These are phyloP conservation scores for Ceuthmochares aereus DNA, from an alignment of 2,113 vertebrate species.

Conservation along the genomic window DNA sequence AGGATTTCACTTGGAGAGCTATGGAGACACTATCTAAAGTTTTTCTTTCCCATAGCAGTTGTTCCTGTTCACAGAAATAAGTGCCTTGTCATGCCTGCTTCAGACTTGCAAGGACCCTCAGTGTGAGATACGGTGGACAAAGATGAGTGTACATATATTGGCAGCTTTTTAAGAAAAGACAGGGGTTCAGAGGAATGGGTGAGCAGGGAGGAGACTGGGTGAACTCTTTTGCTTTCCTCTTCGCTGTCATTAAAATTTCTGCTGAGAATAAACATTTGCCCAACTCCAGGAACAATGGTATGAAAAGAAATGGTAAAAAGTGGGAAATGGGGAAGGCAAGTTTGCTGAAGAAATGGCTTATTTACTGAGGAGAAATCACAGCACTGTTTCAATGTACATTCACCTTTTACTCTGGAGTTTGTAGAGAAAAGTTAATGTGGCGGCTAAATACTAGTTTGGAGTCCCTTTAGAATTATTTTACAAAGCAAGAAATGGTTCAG, in stretches of 20 bases:
- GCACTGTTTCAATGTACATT: neutral
- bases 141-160: neutral
- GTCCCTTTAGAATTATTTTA: constrained; percentile 56
- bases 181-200: neutral
- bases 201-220: neutral
- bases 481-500: constrained; percentile 12
- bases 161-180: neutral
- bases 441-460: constrained; percentile 36
- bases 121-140: neutral
- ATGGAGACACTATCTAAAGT: neutral
- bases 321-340: neutral
- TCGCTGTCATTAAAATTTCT: neutral
- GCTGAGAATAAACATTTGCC: neutral
- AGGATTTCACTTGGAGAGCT: neutral
- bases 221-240: neutral
- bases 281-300: neutral
- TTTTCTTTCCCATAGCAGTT: neutral
- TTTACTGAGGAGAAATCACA: constrained; percentile 10
- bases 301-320: neutral
- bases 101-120: neutral
- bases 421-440: constrained; percentile 51
- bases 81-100: neutral
- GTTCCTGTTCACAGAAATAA: neutral
- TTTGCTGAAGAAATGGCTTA: neutral
- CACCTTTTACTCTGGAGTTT: neutral